These are phyloP conservation scores for Cephalopterus ornatus DNA, from an alignment of 2,113 vertebrate species.

Conservation along the genomic window DNA sequence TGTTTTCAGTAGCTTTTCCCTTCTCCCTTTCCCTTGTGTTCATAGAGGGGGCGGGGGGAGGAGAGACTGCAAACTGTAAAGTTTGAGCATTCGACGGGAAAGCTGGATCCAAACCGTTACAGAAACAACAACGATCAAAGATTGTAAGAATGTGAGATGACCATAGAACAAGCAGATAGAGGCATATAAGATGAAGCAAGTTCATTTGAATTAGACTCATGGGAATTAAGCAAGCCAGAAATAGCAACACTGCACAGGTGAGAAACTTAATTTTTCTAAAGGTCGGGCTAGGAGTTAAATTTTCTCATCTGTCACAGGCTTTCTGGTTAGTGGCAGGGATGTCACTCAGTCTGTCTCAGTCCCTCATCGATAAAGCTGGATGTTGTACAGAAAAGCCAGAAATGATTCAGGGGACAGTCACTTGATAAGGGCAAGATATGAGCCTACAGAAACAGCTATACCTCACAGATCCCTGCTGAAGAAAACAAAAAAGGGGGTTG, in stretches of 20 bases:
- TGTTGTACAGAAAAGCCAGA: neutral
- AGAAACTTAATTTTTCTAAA: neutral
- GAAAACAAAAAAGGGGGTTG: neutral
- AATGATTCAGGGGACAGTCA: neutral
- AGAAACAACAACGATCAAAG: neutral
- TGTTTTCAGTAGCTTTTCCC: too few relatives aligned
- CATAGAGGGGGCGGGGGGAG: too few relatives aligned
- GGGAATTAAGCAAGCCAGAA: neutral
- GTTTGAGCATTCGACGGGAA: too few relatives aligned
- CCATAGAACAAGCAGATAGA: neutral
- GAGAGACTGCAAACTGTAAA: too few relatives aligned
- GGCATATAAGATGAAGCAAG: neutral
- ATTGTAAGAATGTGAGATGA: neutral
- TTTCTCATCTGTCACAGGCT: neutral
- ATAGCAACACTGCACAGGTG: neutral
- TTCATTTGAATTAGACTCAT: neutral
- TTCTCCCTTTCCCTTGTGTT: too few relatives aligned
- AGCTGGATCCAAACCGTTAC: too few relatives aligned
- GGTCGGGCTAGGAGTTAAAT: neutral
- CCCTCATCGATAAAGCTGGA: neutral
- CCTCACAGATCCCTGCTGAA: neutral
- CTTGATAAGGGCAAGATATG: neutral
- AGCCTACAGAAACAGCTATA: neutral
- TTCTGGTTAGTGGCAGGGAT: neutral
- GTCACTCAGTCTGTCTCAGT: neutral